Percentiles rank a stretch among this genome's conserved stretches.
phyloP scores from a whole-genome alignment of 2,888 invertebrate species.

The Marronus borbonicus region DNA sequence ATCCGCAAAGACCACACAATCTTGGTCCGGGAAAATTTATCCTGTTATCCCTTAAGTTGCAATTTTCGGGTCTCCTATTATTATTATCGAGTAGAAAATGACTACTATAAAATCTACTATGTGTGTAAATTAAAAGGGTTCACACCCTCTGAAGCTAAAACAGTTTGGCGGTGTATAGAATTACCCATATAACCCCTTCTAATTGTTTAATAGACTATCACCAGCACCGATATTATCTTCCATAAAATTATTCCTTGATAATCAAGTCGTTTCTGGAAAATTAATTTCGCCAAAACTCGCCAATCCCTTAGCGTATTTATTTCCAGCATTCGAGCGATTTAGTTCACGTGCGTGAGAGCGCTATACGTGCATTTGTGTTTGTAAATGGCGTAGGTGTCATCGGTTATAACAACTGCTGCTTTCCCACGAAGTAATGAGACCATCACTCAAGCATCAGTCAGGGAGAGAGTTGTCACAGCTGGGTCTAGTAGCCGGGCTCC shows the following conservation, averaged over 20 bases:
- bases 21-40: neutral
- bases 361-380: slow-evolving; percentile 11
- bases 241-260: slow-evolving; percentile 13
- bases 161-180: slow-evolving; percentile 10
- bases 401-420: slow-evolving; percentile 60
- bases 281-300: slow-evolving; percentile 7
- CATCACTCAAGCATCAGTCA: slow-evolving; percentile 64
- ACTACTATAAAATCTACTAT: slow-evolving; percentile 1
- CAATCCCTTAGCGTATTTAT: slow-evolving; percentile 1
- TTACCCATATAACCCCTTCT: slow-evolving; percentile 10
- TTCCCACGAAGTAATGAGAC: slow-evolving; percentile 64
- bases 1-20: slow-evolving; percentile 15
- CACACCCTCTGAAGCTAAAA: neutral
- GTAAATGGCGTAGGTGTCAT: slow-evolving; percentile 57
- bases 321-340: neutral
- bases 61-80: too few relatives aligned
- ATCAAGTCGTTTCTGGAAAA: neutral
- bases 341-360: slow-evolving; percentile 15
- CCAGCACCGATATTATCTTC: slow-evolving; percentile 9
- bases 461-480: slow-evolving; percentile 58
- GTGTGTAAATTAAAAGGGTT: slow-evolving; percentile 15
- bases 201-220: slow-evolving; percentile 25
- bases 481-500: slow-evolving; percentile 51
- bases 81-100: too few relatives aligned
- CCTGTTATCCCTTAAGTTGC: too few relatives aligned